These are phyloP conservation scores for Melieria crassipennis DNA, from an alignment of 2,888 invertebrate species.

Conservation along the genomic window DNA sequence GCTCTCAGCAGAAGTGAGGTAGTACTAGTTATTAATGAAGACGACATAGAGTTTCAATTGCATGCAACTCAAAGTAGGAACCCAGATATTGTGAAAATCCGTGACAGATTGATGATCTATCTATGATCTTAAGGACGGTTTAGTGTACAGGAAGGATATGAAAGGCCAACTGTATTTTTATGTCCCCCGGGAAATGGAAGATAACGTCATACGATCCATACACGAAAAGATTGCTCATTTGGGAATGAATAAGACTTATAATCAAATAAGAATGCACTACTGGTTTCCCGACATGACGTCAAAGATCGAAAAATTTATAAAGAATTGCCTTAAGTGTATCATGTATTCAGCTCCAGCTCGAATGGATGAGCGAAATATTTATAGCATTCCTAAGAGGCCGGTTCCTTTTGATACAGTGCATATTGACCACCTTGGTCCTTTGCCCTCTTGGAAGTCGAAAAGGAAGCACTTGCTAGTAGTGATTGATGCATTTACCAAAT, in stretches of 20 bases:
- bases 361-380: conserved; percentile 19
- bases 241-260: conserved; percentile 28
- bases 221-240: conserved; percentile 38
- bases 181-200: conserved; percentile 36
- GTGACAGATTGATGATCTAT: conserved; percentile 23
- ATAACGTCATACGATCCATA: conserved; percentile 29
- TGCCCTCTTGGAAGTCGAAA: conserved; percentile 2
- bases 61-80: conserved; percentile 33
- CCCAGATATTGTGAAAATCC: conserved; percentile 25
- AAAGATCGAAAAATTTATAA: conserved; percentile 11
- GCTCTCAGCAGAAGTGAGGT: conserved; percentile 33
- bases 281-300: conserved; percentile 2
- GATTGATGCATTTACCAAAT: conserved; percentile 9
- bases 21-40: conserved; percentile 24
- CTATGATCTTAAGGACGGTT: conserved; percentile 32
- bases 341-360: neutral
- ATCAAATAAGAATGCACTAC: conserved; percentile 24
- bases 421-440: conserved; percentile 15
- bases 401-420: conserved; percentile 1
- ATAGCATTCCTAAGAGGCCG: conserved; percentile 8
- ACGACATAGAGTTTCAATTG: conserved; percentile 37
- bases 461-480: conserved; percentile 3
- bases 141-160: conserved; percentile 30
- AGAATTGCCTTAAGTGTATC: neutral
- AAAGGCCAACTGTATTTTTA: conserved; percentile 30